Evolutionary conservation across 2,113 vertebrate species (phyloP), one percentile per base, ranked within the genome.

Genomic region (Ptychochromis oligacanthus): DNA sequence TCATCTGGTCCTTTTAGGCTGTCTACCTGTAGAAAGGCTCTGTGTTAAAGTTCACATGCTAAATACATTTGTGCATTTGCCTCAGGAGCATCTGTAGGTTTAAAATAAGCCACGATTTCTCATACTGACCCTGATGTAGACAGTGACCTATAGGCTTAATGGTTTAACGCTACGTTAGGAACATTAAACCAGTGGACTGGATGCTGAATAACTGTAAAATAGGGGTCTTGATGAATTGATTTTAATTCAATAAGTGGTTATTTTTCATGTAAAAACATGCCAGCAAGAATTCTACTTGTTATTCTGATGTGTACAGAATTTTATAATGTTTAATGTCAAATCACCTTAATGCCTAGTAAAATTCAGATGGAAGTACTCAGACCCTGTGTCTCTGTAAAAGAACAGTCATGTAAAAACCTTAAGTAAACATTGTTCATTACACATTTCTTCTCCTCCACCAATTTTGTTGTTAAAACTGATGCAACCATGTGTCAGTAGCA

Each of bases 211-310:
- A 55, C 10, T 83, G 77, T 87, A 75, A 67, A 76, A 72, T 46
- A 74, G 6, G 3, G 81, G 36, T 59, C 84, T 84, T 62, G 14
- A 52, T 77, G 10, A 79, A 86, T 59, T 80, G 17, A 70, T 79
- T 64, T 36, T 77, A n/a, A 62, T 80, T 26, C 3, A 72, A 52
- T 17, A 34, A 43, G 3, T 2, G 31, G 24, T 59, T 54, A 10
- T 79, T 26, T 82, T 75, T 56, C 9, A 55, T 84, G 38, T 81
- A n/a, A n/a, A 22, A 81, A 52, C 59, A 31, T 22, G 76, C 36
- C 36, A 79, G 59, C 56, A 78, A 61, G 78, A 81, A 54, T 22
- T 14, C 6, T 40, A 9, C 8, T 18, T 82, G 18, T 59, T 40
- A 12, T n/a, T 67, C 6, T 54, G 28, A 17, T 79, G 79, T 83